Evolutionary conservation across 2,113 vertebrate species (phyloP).

Genomic region (Labeo rohita): DNA sequence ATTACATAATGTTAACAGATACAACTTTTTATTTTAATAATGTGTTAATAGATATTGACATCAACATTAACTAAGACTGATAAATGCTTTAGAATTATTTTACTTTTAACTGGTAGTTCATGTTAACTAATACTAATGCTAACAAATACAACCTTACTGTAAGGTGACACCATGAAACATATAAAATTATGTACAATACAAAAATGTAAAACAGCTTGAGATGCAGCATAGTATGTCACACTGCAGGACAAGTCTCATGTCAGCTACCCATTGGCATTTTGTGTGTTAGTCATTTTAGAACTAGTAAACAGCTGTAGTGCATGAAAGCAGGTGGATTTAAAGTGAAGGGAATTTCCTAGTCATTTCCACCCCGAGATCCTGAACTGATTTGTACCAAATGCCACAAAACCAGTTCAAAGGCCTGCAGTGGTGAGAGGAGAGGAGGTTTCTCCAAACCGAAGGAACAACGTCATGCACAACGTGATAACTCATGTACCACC

Average conservation of each 20-base stretch:
- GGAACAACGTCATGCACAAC: slow-evolving; percentile 57
- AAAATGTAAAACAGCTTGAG: neutral
- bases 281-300: neutral
- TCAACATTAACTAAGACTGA: neutral
- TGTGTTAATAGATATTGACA: neutral
- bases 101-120: neutral
- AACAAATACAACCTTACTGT: neutral
- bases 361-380: neutral
- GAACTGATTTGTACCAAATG: slow-evolving; percentile 9
- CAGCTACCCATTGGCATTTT: neutral
- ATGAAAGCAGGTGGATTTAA: slow-evolving; percentile 3
- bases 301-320: neutral
- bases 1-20: neutral
- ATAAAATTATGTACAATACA: neutral
- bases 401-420: slow-evolving; percentile 32
- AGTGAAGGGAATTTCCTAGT: slow-evolving; percentile 17
- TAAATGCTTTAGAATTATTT: neutral
- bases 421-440: slow-evolving; percentile 23
- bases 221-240: neutral
- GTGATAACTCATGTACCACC: slow-evolving; percentile 62
- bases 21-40: neutral
- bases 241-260: neutral
- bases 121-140: neutral
- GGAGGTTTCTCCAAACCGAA: slow-evolving; percentile 40
- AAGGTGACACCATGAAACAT: neutral